A percentile compares a stretch with the other conserved stretches of the same genome.
These are phyloP conservation scores for Neolamprologus cancellatus DNA, from an alignment of 2,113 vertebrate genomes.

Conservation along the genomic window DNA sequence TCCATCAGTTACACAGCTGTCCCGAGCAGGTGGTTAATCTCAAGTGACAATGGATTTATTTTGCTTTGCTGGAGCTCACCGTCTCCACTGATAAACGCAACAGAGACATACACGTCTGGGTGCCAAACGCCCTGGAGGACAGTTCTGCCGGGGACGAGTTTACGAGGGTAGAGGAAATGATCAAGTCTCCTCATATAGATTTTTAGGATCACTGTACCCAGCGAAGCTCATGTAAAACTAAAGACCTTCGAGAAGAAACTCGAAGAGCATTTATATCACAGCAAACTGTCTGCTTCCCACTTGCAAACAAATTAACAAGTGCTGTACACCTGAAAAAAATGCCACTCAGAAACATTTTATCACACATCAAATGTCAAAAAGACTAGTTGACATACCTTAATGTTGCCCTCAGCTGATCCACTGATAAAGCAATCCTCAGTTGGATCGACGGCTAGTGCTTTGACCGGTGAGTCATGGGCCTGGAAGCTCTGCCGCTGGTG, in stretches of 20 bases:
- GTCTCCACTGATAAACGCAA: not conserved
- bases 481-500: constrained; percentile 88
- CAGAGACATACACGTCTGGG: not conserved
- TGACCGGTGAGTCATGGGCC: constrained; percentile 94
- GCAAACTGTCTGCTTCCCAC: not conserved
- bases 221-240: not conserved
- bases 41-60: not conserved
- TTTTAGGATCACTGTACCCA: not conserved
- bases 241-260: not conserved
- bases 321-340: not conserved
- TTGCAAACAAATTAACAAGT: not conserved
- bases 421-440: constrained; percentile 93
- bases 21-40: constrained; percentile 2
- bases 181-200: not conserved
- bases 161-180: not conserved
- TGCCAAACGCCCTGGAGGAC: not conserved
- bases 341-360: not conserved
- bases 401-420: constrained; percentile 95
- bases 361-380: not conserved
- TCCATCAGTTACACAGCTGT: not conserved
- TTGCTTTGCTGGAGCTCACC: not conserved
- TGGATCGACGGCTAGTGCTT: constrained; percentile 87
- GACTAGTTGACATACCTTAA: constrained; percentile 79
- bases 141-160: not conserved
- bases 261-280: not conserved